Evolutionary conservation across 2,797 vertebrate species (phyloP).

Genomic region (Rhabdomys pumilio): DNA sequence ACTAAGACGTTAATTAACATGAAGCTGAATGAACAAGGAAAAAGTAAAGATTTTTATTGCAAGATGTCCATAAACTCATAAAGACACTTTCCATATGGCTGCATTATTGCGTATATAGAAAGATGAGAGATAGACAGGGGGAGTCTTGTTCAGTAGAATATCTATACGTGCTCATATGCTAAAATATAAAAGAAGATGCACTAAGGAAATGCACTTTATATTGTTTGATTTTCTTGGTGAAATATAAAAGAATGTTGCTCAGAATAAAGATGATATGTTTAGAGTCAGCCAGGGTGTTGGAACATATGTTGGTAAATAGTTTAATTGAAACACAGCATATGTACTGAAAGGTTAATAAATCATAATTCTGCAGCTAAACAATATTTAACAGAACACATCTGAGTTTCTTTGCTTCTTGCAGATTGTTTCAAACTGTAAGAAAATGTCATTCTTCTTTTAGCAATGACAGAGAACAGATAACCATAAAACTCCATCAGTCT

Average conservation of each 20-base stretch:
- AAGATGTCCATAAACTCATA: neutral
- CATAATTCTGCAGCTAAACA: neutral
- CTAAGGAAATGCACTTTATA: neutral
- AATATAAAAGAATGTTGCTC: neutral
- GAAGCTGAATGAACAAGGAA: neutral
- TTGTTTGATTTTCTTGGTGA: neutral
- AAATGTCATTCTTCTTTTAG: neutral
- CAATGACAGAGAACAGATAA: neutral
- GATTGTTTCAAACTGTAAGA: neutral
- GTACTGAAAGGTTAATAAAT: conserved; percentile 34
- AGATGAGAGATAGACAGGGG: neutral
- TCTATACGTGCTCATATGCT: neutral
- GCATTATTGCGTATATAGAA: neutral
- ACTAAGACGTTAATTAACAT: neutral
- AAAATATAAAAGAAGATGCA: neutral
- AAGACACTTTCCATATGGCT: neutral
- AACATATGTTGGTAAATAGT: conserved; percentile 18
- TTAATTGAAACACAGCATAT: conserved; percentile 31
- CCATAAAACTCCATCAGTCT: neutral
- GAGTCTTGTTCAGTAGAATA: neutral
- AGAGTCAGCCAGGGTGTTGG: neutral
- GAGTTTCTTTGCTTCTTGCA: neutral
- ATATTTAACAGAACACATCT: neutral
- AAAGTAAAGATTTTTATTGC: neutral
- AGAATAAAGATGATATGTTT: neutral